Conservation (phyloP, 2,888 invertebrate species). For the Ommatoiulus sabulosus region DNA sequence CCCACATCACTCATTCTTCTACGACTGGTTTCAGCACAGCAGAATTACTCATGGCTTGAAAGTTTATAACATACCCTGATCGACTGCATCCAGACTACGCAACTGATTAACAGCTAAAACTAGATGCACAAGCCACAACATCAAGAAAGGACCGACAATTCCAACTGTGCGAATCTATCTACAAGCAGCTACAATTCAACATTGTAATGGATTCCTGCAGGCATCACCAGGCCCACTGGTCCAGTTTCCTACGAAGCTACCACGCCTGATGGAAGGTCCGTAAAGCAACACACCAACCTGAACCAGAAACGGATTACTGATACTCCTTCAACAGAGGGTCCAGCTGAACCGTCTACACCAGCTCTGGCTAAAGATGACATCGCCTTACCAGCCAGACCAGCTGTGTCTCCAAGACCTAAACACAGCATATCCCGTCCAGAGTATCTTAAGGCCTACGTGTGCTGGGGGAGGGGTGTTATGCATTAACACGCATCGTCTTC, state of each 20-base stretch:
- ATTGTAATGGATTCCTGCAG: not conserved
- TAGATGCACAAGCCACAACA: not conserved
- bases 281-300: not conserved
- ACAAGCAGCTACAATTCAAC: not conserved
- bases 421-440: not conserved
- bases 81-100: not conserved
- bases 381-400: not conserved
- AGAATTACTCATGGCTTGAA: not conserved
- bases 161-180: not conserved
- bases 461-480: not conserved
- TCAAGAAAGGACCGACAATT: not conserved
- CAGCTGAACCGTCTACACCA: not conserved
- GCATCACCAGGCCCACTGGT: not conserved
- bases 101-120: not conserved
- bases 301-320: not conserved
- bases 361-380: not conserved
- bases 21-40: not conserved
- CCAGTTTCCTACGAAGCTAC: conserved; percentile 17
- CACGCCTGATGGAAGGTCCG: not conserved
- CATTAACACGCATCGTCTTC: not conserved
- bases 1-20: not conserved
- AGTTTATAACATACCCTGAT: not conserved
- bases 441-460: not conserved
- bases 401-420: not conserved
- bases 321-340: not conserved